These are phyloP conservation scores for Centropyge bicolor DNA, from an alignment of 2,797 vertebrate species.

Conservation along the genomic window DNA sequence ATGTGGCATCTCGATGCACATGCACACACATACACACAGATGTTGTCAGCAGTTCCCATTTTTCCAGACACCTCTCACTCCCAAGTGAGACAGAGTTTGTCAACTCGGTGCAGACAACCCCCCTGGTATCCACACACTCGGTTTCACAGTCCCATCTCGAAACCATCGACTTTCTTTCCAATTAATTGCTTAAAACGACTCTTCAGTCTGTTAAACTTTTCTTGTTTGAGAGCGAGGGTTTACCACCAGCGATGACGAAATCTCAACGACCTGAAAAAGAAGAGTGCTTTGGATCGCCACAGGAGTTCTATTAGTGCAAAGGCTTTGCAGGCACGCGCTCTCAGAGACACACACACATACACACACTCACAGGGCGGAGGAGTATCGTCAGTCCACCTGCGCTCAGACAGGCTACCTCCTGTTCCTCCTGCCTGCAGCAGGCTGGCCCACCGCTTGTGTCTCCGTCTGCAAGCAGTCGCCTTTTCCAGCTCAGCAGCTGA, in stretches of 20 bases:
- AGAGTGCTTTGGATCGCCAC: slow-evolving; percentile 19
- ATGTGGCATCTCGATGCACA: slow-evolving; percentile 60
- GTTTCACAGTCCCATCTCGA: slow-evolving; percentile 71
- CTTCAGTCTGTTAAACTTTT: slow-evolving; percentile 50
- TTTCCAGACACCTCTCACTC: slow-evolving; percentile 83
- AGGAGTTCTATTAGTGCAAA: slow-evolving; percentile 37
- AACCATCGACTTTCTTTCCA: slow-evolving; percentile 58
- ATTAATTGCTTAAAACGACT: slow-evolving; percentile 63
- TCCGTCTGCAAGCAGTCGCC: slow-evolving; percentile 82
- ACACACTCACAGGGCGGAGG: slow-evolving; percentile 34
- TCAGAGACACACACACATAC: slow-evolving; percentile 21
- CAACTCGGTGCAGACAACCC: slow-evolving; percentile 75
- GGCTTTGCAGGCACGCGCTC: slow-evolving; percentile 36
- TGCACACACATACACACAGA: slow-evolving; percentile 53
- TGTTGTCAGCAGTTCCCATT: slow-evolving; percentile 79
- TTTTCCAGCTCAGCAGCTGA: slow-evolving; percentile 93
- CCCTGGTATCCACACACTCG: slow-evolving; percentile 63
- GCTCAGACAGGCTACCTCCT: slow-evolving; percentile 72
- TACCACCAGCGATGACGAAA: slow-evolving; percentile 17
- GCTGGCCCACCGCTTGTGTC: slow-evolving; percentile 76
- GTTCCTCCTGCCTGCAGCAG: slow-evolving; percentile 69
- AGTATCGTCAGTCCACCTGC: slow-evolving; percentile 74
- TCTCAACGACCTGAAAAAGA: slow-evolving; percentile 21
- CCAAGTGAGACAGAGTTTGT: slow-evolving; percentile 79
- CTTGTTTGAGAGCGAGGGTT: slow-evolving; percentile 29